Evolutionary conservation across 1,140 invertebrate genomes (phyloP).

Genomic region (Drosophila azteca): DNA sequence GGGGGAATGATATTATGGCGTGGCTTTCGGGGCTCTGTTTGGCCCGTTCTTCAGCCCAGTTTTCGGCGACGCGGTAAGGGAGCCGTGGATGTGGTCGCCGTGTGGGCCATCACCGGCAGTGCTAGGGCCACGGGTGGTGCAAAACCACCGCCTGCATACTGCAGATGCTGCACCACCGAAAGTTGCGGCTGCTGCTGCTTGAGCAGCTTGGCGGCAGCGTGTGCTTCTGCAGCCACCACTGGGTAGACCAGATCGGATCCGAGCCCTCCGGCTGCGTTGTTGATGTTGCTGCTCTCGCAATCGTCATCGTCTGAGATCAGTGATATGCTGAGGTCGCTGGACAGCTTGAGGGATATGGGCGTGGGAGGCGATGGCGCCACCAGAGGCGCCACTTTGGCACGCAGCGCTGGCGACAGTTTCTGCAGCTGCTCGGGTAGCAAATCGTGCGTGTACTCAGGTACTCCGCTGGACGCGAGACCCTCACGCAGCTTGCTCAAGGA

Average conservation of each 20-base stretch:
- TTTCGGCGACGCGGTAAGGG: conserved; percentile 42
- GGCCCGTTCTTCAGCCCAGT: conserved; percentile 19
- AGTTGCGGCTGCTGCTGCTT: conserved; percentile 73
- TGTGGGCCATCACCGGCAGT: conserved; percentile 52
- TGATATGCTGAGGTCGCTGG: conserved; percentile 81
- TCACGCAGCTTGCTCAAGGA: conserved; percentile 77
- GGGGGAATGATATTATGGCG: conserved; percentile 46
- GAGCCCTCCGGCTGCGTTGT: conserved; percentile 6
- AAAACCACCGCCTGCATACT: conserved; percentile 50
- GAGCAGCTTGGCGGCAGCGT: conserved; percentile 64
- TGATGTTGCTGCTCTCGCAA: conserved; percentile 53
- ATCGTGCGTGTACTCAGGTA: conserved; percentile 69
- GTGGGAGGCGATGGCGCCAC: conserved; percentile 56
- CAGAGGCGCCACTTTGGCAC: conserved; percentile 66
- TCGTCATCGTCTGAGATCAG: conserved; percentile 82
- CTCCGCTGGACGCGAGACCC: conserved; percentile 74
- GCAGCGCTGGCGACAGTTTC: conserved; percentile 66
- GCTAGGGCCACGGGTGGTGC: conserved; percentile 48
- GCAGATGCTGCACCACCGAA: conserved; percentile 69
- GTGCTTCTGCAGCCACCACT: conserved; percentile 58
- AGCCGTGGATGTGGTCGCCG: conserved; percentile 14
- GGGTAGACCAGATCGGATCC: conserved; percentile 46
- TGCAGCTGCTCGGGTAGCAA: conserved; percentile 61
- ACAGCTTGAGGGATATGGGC: conserved; percentile 76
- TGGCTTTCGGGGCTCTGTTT: not conserved